phyloP scores from a whole-genome alignment of 2,113 vertebrate species.

The Onychostoma macrolepis region DNA sequence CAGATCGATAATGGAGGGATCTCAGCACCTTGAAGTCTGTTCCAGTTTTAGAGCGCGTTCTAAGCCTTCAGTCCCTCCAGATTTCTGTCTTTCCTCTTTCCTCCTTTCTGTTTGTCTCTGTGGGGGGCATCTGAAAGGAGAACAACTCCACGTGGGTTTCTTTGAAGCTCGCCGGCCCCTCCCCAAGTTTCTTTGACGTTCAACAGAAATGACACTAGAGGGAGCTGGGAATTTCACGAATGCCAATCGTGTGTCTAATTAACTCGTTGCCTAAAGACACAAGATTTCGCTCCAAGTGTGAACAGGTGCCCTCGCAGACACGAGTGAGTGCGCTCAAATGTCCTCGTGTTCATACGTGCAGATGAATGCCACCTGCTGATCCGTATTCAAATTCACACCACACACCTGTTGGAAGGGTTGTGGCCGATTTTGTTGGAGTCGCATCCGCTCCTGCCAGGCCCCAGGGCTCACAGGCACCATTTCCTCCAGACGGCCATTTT shows the following conservation, averaged over 20 bases:
- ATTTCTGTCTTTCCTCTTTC: background rate
- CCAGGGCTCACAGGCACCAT: constrained; percentile 15
- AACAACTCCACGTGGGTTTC: constrained; percentile 34
- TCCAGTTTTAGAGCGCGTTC: constrained; percentile 35
- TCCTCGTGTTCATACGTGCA: background rate
- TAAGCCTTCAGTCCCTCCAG: constrained; percentile 8
- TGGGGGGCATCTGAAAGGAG: constrained; percentile 56
- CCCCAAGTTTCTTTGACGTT: constrained; percentile 56
- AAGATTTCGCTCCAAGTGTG: constrained; percentile 30
- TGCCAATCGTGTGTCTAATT: constrained; percentile 63
- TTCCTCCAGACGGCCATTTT: constrained; percentile 44
- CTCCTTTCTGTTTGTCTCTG: constrained; percentile 6
- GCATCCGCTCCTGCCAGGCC: constrained; percentile 5
- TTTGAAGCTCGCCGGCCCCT: constrained; percentile 60
- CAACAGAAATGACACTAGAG: constrained; percentile 48
- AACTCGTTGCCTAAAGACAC: constrained; percentile 66
- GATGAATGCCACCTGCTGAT: constrained; percentile 37
- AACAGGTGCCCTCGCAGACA: constrained; percentile 55
- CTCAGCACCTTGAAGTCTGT: constrained; percentile 31
- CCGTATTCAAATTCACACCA: background rate
- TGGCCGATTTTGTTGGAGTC: background rate
- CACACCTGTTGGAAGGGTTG: constrained; percentile 20
- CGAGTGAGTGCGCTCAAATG: background rate
- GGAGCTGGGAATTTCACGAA: constrained; percentile 56
- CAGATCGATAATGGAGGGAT: constrained; percentile 49